A percentile compares a stretch with the other conserved stretches of the same genome.
These are phyloP conservation scores for Automeris io DNA, from an alignment of 2,888 invertebrate genomes.

Conservation along the genomic window DNA sequence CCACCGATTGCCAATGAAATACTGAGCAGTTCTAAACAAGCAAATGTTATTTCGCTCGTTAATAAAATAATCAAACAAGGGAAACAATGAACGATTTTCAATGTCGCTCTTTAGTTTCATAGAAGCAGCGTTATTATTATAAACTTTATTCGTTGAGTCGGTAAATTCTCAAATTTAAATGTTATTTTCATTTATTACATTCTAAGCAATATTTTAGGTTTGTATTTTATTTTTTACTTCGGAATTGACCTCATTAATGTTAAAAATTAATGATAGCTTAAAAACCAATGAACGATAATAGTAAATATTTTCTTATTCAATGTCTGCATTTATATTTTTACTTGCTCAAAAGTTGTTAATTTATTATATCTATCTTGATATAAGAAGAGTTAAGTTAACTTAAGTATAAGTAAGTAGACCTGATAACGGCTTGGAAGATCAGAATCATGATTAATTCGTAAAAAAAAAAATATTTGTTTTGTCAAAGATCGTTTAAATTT, in stretches of 20 bases:
- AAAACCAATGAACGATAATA: slow-evolving; percentile 62
- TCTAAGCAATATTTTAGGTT: neutral
- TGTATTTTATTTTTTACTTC: neutral
- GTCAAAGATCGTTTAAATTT: too few relatives aligned
- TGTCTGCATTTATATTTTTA: slow-evolving; percentile 53
- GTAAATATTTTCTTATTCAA: slow-evolving; percentile 29
- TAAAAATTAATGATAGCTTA: slow-evolving; percentile 9
- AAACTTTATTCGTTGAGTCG: too few relatives aligned
- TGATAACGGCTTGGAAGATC: slow-evolving; percentile 3
- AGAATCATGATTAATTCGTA: too few relatives aligned
- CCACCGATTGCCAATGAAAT: too few relatives aligned
- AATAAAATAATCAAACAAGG: too few relatives aligned
- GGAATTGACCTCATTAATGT: slow-evolving; percentile 7
- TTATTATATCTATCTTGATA: slow-evolving; percentile 44
- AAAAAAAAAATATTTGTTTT: too few relatives aligned
- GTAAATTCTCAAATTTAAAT: too few relatives aligned
- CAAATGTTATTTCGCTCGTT: too few relatives aligned
- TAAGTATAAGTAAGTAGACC: neutral
- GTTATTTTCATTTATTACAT: neutral
- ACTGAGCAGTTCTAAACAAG: too few relatives aligned
- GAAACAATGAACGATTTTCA: too few relatives aligned
- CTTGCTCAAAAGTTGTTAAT: slow-evolving; percentile 27
- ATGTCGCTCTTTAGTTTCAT: too few relatives aligned
- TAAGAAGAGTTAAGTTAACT: neutral
- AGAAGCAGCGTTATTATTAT: too few relatives aligned